A percentile compares a stretch with the other conserved stretches of the same genome.
phyloP scores from a whole-genome alignment of 1,140 invertebrate species.

The Galleria mellonella region DNA sequence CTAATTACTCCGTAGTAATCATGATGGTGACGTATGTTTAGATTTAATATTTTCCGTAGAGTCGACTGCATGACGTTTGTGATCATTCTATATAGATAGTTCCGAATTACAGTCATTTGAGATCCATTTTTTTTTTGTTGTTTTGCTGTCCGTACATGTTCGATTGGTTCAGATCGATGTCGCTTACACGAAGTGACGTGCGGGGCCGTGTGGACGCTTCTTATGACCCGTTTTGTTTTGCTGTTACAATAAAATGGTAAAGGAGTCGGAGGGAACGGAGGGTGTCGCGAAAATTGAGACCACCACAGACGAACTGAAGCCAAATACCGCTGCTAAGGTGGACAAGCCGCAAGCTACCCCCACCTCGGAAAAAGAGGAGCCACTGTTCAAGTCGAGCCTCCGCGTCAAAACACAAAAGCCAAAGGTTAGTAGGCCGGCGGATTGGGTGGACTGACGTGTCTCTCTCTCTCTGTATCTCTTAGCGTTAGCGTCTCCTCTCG shows the following conservation, averaged over 20 bases:
- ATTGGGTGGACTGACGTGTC: conserved; percentile 10
- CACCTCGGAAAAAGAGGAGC: conserved; percentile 60
- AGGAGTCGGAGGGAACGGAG: conserved; percentile 40
- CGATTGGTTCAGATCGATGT: conserved; percentile 25
- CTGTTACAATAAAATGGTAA: conserved; percentile 55
- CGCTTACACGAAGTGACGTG: conserved; percentile 22
- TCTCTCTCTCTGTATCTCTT: conserved; percentile 31
- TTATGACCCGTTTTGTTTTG: conserved; percentile 59
- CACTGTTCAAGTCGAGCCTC: conserved; percentile 70
- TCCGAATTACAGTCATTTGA: conserved; percentile 7
- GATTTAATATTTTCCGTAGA: not conserved
- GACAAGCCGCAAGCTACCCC: conserved; percentile 21
- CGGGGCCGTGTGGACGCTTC: conserved; percentile 38
- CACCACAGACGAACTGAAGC: conserved; percentile 61
- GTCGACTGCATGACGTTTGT: not conserved
- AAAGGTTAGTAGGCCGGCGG: conserved; percentile 59
- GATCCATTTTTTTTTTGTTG: conserved; percentile 2
- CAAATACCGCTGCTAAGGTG: conserved; percentile 33
- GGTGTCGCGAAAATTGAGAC: conserved; percentile 62
- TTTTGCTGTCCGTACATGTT: not conserved
- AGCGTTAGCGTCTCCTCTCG: conserved; percentile 35
- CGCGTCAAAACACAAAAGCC: conserved; percentile 49
- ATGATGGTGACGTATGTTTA: not conserved
- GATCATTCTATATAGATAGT: not conserved
- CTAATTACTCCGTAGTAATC: not conserved